Conservation (phyloP, 2,113 vertebrate genomes). For the Sinocyclocheilus maitianheensis region DNA sequence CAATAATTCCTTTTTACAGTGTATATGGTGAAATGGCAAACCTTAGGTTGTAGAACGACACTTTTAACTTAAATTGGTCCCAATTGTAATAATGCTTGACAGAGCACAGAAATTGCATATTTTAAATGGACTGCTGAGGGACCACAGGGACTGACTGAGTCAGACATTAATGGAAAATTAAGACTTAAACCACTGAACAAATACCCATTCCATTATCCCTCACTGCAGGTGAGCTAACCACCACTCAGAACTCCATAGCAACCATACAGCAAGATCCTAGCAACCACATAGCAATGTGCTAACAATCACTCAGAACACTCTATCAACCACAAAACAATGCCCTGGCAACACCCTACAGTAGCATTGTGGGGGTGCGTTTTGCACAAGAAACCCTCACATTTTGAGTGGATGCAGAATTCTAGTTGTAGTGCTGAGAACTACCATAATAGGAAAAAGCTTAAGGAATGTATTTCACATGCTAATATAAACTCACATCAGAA, state of each 20-base stretch:
- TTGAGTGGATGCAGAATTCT: neutral
- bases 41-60: neutral
- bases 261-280: neutral
- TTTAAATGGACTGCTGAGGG: slow-evolving; percentile 24
- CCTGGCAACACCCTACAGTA: neutral
- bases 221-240: neutral
- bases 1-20: neutral
- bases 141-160: slow-evolving; percentile 11
- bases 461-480: neutral
- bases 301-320: neutral
- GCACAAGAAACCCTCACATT: neutral
- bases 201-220: slow-evolving; percentile 16
- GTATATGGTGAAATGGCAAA: neutral
- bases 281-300: neutral
- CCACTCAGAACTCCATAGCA: neutral
- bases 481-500: slow-evolving; percentile 2
- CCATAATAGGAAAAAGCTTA: slow-evolving; percentile 9
- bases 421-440: neutral
- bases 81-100: slow-evolving; percentile 17
- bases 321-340: neutral
- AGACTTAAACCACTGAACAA: slow-evolving; percentile 16
- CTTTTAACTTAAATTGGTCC: neutral
- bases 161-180: slow-evolving; percentile 27
- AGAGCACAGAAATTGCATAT: slow-evolving; percentile 33
- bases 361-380: neutral